Conservation (phyloP, 2,888 invertebrate genomes). For the Therioaphis trifolii region DNA sequence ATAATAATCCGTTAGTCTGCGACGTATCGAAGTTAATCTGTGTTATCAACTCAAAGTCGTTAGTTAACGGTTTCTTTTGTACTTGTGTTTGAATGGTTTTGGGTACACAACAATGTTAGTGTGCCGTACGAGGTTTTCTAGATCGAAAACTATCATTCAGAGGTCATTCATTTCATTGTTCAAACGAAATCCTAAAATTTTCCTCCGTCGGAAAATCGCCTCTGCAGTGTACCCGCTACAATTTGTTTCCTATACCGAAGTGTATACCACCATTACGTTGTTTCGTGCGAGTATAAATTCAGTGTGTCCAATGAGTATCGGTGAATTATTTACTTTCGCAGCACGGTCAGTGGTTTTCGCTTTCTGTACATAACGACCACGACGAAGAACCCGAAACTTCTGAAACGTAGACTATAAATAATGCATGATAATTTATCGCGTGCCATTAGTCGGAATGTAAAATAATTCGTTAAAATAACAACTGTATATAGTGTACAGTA, state of each 20-base stretch:
- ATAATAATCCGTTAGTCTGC: too few relatives aligned
- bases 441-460: background rate
- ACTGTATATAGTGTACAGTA: too few relatives aligned
- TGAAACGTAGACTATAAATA: conserved; percentile 10
- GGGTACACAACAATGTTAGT: too few relatives aligned
- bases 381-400: background rate
- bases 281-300: background rate
- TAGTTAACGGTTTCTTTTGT: too few relatives aligned
- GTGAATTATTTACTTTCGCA: conserved; percentile 4
- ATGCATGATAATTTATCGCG: conserved; percentile 15
- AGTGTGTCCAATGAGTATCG: background rate
- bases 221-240: too few relatives aligned
- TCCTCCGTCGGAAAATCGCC: too few relatives aligned
- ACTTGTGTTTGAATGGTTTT: too few relatives aligned
- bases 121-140: conserved; percentile 3
- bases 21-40: too few relatives aligned
- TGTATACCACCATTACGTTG: too few relatives aligned
- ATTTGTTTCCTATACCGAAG: too few relatives aligned
- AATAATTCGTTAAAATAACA: conserved; percentile 6
- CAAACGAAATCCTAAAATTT: background rate
- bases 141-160: conserved; percentile 21
- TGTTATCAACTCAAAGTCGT: too few relatives aligned
- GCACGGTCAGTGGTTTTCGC: conserved; percentile 6
- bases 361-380: background rate
- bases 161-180: conserved; percentile 32